These are phyloP conservation scores for Ganaspis brasiliensis DNA, from an alignment of 2,888 invertebrate species.

Conservation along the genomic window DNA sequence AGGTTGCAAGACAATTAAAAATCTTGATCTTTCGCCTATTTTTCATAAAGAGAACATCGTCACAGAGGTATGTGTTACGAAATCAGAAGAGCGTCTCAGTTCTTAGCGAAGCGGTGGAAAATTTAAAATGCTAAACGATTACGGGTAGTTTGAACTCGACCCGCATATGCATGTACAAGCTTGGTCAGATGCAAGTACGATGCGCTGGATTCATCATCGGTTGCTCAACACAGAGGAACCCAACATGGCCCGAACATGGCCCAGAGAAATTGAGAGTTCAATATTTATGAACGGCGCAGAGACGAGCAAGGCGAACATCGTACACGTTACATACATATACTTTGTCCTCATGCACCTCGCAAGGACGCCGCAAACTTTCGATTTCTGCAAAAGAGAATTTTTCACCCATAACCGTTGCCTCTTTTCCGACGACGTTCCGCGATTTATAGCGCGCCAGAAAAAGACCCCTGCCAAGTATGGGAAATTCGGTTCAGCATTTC, in stretches of 20 bases:
- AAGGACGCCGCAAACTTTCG: constrained; percentile 54
- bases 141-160: constrained; percentile 60
- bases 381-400: constrained; percentile 60
- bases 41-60: no score
- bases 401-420: constrained; percentile 24
- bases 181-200: constrained; percentile 64
- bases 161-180: constrained; percentile 59
- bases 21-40: no score
- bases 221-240: constrained; percentile 58
- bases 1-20: no score
- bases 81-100: constrained; percentile 27
- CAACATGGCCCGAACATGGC: constrained; percentile 59
- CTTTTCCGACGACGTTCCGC: constrained; percentile 17
- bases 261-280: constrained; percentile 73
- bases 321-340: constrained; percentile 1
- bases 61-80: constrained; percentile 13
- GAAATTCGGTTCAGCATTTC: constrained; percentile 13
- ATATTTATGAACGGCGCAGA: constrained; percentile 73
- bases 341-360: constrained; percentile 51
- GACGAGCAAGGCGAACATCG: constrained; percentile 65
- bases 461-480: constrained; percentile 19
- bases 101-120: constrained; percentile 52
- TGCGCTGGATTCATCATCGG: constrained; percentile 70
- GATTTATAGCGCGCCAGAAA: constrained; percentile 26
- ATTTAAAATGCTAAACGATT: constrained; percentile 63